Evolutionary conservation across 2,797 vertebrate species (phyloP), one percentile per base, ranked within the genome.

Genomic region (Anas flavirostris): DNA sequence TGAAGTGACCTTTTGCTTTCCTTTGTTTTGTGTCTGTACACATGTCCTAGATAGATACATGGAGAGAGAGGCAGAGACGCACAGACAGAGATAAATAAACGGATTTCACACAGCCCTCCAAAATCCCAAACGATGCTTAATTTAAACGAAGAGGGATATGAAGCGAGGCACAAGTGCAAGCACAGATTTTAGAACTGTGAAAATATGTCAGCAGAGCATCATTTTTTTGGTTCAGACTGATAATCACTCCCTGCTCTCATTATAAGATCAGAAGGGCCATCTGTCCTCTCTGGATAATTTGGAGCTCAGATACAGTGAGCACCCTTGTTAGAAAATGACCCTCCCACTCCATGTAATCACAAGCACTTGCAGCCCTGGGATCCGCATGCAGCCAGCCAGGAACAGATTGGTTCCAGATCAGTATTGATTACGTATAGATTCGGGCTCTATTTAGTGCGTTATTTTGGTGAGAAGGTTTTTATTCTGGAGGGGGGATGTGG

Each of bases 131-230:
- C 2, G 78, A 68, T 78, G 91, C 64, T 90, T 87, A 88, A 94
- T 96, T 96, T 93, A 95, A 93, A 93, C 1, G 81, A 86, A 77
- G 90, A 91, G 72, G 91, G 78, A 91, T 90, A 91, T 89, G 95
- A 96, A 94, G 84, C 41, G 23, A 96, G 83, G 78, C 95, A 82
- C 70, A 96, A 97, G 94, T 94, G 94, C 90, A 95, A 94, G 93
- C 96, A 89, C 93, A 93, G 95, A 96, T 97, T 97, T 96, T 91
- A 94, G 94, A 96, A 91, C 94, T 94, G 95, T 96, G 96, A 97
- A 97, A 97, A 96, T 95, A 96, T 97, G 95, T 96, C 96, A 96
- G 84, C 96, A 94, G 91, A 96, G 93, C 95, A 96, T 94, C 93
- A 82, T 93, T 96, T 96, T 95, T 95, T 96, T 91, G 83, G 90